Base-by-base conservation (phyloP, 1,140 invertebrate genomes). In the Propsilocerus akamusi region DNA sequence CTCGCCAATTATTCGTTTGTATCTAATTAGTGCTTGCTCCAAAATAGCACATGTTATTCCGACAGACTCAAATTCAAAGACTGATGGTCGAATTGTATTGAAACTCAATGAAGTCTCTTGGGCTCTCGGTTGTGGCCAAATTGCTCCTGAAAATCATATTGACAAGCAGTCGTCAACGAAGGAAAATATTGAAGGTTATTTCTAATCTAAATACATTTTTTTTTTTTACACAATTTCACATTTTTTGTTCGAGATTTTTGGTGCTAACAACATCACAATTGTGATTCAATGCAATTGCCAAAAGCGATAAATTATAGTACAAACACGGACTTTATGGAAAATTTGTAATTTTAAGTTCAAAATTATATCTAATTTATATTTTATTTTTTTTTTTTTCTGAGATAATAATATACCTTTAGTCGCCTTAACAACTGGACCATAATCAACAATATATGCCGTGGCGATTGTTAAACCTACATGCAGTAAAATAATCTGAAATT, bases 21-120 rank as follows among this genome's bases (percentile, higher is more conserved):
- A 68, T 2, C 68, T 53, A 17, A 55, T 49, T 12, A 68, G 55
- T 2, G 68, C 66, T 12, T 57, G 51, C 26, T 56, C 49, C 23
- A 69, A 51, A 5, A 64, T 60, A 11, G 54, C 53, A 48, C 68
- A 69, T 17, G 58, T 56, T 25, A 51, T 20, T 22, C 52, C 51
- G n/a, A 52, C 14, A 41, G 34, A 20, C 28, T 49, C 26, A 51
- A 54, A 48, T 53, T 52, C 10, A 48, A 57, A 51, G 28, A 48
- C 47, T 4, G 51, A 51, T 22, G 51, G 37, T 47, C 53, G 23
- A 12, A 57, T 10, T 3, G 30, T 48, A 26, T 22, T 53, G 47
- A 49, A 57, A 14, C 14, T 32, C 5, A 14, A 28, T 11, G 32
- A 48, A 25, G 49, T 23, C 20, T 23, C 34, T 46, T 54, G 50